These are phyloP conservation scores for Cephalotes varians DNA, from an alignment of 2,888 invertebrate genomes.

Conservation along the genomic window DNA sequence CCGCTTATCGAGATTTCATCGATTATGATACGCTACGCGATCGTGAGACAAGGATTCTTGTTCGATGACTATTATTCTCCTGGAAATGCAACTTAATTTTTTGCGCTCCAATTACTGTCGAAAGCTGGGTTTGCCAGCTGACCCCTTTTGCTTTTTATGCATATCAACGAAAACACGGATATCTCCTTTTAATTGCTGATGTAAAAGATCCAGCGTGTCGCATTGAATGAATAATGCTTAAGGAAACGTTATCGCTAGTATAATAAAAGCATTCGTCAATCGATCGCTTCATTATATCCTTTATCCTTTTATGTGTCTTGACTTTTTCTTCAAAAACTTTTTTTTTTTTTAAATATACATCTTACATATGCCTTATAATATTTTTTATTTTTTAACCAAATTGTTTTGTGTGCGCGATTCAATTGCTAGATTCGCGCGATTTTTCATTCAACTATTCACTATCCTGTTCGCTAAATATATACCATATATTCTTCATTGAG, in stretches of 20 bases:
- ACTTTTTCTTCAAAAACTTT: background rate
- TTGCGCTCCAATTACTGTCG: constrained; percentile 40
- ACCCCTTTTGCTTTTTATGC: constrained; percentile 29
- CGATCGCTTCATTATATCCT: constrained; percentile 1
- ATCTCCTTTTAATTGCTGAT: constrained; percentile 28
- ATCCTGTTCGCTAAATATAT: constrained; percentile 63
- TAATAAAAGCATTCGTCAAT: background rate
- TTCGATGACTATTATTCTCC: constrained; percentile 28
- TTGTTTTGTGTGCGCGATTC: background rate
- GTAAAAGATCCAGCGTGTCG: background rate
- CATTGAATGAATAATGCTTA: background rate
- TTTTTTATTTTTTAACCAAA: background rate
- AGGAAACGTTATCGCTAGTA: background rate
- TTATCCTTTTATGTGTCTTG: background rate
- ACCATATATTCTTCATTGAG: constrained; percentile 73
- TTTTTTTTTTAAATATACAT: background rate
- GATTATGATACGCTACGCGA: constrained; percentile 48
- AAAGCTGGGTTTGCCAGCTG: background rate
- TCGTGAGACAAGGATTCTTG: background rate
- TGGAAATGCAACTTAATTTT: constrained; percentile 34
- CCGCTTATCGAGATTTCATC: constrained; percentile 64
- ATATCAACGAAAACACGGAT: constrained; percentile 25
- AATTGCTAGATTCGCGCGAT: background rate
- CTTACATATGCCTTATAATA: background rate
- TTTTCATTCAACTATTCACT: constrained; percentile 38